These are phyloP conservation scores for Sebastes matsubarae DNA, from an alignment of 2,797 vertebrate genomes.

Conservation along the genomic window DNA sequence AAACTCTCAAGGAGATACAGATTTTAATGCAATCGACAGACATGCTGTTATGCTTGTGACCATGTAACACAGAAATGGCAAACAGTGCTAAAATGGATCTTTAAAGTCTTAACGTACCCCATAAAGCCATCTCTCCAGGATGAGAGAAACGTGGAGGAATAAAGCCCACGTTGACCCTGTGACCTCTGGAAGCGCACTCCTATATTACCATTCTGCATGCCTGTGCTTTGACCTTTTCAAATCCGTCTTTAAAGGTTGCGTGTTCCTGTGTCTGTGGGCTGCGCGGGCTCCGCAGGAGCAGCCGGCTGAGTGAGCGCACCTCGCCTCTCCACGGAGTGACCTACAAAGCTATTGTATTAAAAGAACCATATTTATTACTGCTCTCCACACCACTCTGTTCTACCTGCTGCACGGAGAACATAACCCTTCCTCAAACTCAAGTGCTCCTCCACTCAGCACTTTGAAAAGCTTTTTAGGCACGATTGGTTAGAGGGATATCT, in stretches of 20 bases:
- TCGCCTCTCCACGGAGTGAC: constrained; percentile 72
- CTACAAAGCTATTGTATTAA: constrained; percentile 84
- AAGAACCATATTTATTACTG: constrained; percentile 80
- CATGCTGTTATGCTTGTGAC: constrained; percentile 8
- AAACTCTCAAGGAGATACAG: constrained; percentile 26
- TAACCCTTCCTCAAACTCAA: constrained; percentile 71
- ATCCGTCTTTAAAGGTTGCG: constrained; percentile 81
- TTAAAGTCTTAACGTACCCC: constrained; percentile 13
- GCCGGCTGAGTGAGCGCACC: constrained; percentile 62
- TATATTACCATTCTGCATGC: constrained; percentile 81
- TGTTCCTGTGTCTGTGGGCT: constrained; percentile 70
- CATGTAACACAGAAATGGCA: neutral
- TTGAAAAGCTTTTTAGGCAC: constrained; percentile 72
- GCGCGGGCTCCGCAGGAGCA: constrained; percentile 63
- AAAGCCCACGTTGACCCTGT: constrained; percentile 69
- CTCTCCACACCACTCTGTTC: constrained; percentile 60
- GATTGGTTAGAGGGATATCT: constrained; percentile 57
- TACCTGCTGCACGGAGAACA: constrained; percentile 58
- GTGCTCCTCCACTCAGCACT: constrained; percentile 62
- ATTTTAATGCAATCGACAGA: constrained; percentile 15
- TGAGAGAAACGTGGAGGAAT: constrained; percentile 41
- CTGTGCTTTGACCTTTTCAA: constrained; percentile 82
- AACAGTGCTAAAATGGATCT: constrained; percentile 25
- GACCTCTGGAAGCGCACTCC: constrained; percentile 65
- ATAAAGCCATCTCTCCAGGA: constrained; percentile 16